Base-by-base conservation (phyloP, 2,113 vertebrate species). In the Poecilia latipinna region DNA sequence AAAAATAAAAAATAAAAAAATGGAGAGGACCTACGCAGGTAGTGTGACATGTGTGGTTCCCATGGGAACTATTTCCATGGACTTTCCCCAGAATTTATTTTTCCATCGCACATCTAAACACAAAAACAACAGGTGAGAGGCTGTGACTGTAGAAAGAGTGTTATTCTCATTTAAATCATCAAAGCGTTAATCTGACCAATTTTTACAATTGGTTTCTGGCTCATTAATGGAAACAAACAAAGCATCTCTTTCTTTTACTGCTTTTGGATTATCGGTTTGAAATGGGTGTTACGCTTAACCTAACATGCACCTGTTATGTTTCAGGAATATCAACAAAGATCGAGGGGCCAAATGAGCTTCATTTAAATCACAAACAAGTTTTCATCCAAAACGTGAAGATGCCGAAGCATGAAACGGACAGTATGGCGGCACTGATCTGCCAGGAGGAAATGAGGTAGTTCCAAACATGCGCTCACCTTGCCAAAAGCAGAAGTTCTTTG, bases 1-100 rank as follows among this genome's bases (percentile, higher is more conserved):
- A 19, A 4, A 37, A 37, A 11, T 1, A 35, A 39, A 12, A 42
- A 37, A 37, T 26, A 37, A 6, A 48, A 19, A 48, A 48, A 24
- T 1, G 17, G 4, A 60, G 70, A 79, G 65, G 54, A 95, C 96
- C 96, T 94, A 98, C 98, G 37, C 93, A 74, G 97, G 96, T 72
- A 99, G 93, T 80, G 94, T 96, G 70, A 98, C 95, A 5, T 99
- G 96, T 6, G 97, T 96, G 86, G 96, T 99, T 90, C 98, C 98
- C 83, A 99, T 91, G 74, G 97, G 97, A 91, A 99, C 97, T 10
- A 99, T 98, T 94, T 99, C 98, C 96, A 99, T 97, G 85, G 98
- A 98, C 93, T 98, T 99, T 0, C 98, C 98, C 98, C 98, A 99
- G 94, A 99, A 99, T 90, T 99, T 99, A 89, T 99, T 99, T 95